Evolutionary conservation across 2,888 invertebrate species (phyloP).

Genomic region (Frankliniella intonsa): DNA sequence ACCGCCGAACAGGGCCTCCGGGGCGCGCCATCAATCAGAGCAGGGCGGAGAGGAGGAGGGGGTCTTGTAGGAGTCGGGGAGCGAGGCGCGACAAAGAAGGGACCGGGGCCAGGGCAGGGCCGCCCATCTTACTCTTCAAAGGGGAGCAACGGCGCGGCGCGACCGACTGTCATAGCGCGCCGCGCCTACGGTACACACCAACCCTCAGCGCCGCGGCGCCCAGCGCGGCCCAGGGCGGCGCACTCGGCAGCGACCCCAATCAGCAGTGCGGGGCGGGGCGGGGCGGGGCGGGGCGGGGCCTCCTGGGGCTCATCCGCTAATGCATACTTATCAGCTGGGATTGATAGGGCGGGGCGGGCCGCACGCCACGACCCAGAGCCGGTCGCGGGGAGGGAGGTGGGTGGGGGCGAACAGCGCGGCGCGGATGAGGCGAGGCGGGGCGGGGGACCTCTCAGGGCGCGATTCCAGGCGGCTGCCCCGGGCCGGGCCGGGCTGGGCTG

Average conservation of each 20-base stretch:
- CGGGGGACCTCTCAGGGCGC: background rate
- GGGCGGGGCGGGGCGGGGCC: background rate
- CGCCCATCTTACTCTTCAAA: no score
- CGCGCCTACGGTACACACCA: background rate
- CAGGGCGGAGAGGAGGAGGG: no score
- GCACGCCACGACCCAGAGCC: background rate
- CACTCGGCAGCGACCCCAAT: background rate
- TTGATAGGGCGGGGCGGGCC: background rate
- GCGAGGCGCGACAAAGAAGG: no score
- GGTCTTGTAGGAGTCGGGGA: no score
- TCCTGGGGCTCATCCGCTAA: slow-evolving; percentile 2
- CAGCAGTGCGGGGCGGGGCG: background rate
- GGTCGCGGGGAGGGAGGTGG: background rate
- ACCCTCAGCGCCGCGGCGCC: background rate
- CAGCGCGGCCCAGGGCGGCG: background rate
- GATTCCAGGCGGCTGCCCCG: no score
- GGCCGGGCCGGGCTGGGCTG: background rate
- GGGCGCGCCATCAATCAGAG: no score
- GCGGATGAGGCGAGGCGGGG: background rate
- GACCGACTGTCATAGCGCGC: background rate
- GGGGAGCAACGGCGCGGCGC: no score
- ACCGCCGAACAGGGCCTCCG: no score
- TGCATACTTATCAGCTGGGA: slow-evolving; percentile 15
- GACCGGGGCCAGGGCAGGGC: no score
- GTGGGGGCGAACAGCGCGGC: background rate